Evolutionary conservation across 2,888 invertebrate species (phyloP).

Genomic region (Allygus modestus): DNA sequence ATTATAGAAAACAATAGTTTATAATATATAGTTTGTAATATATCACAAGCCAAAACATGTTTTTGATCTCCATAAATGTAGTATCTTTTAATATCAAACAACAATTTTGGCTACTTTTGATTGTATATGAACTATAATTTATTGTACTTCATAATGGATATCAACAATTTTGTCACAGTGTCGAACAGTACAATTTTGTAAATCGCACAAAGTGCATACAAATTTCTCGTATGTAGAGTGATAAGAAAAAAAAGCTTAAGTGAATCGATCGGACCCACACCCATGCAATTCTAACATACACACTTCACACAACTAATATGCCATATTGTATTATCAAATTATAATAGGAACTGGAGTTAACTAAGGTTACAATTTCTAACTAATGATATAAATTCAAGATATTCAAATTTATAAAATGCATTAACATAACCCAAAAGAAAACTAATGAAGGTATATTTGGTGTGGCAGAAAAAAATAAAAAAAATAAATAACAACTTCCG

Average conservation of each 20-base stretch:
- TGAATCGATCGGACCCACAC: conserved; percentile 64
- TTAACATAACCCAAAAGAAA: conserved; percentile 25
- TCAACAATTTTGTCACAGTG: conserved; percentile 65
- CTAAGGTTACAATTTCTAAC: conserved; percentile 28
- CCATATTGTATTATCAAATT: conserved; percentile 65
- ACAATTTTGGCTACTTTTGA: conserved; percentile 67
- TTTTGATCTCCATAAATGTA: conserved; percentile 61
- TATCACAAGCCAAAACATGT: conserved; percentile 68
- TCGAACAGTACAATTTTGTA: conserved; percentile 64
- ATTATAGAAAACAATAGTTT: conserved; percentile 68
- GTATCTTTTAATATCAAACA: conserved; percentile 68
- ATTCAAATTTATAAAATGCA: conserved; percentile 31
- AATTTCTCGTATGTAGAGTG: conserved; percentile 59
- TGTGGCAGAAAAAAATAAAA: background rate
- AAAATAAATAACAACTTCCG: conserved; percentile 56
- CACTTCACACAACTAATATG: conserved; percentile 65
- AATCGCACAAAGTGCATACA: conserved; percentile 60
- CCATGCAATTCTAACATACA: conserved; percentile 65
- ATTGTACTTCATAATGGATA: conserved; percentile 64
- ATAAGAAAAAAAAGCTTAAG: conserved; percentile 62
- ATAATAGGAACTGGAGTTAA: conserved; percentile 62
- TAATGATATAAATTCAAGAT: conserved; percentile 36
- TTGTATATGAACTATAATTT: conserved; percentile 63
- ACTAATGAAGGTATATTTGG: conserved; percentile 51
- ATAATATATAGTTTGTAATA: conserved; percentile 68